phyloP scores from a whole-genome alignment of 1,140 invertebrate species.

The Thaumetopoea pityocampa region DNA sequence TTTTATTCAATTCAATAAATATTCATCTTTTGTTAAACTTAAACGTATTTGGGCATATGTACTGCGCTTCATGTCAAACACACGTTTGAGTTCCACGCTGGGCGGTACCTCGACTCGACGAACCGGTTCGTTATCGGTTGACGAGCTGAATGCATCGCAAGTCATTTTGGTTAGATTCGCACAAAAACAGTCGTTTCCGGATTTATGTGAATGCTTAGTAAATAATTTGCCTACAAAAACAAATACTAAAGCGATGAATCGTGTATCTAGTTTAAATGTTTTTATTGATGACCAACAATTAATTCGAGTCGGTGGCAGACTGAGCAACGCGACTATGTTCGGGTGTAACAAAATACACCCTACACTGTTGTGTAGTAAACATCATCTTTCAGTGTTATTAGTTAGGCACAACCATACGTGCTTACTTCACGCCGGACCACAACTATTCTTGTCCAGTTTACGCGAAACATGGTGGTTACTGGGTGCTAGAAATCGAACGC shows the following conservation, averaged over 20 bases:
- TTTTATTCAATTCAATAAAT: constrained; percentile 18
- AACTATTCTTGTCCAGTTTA: constrained; percentile 9
- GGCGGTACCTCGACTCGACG: constrained; percentile 1
- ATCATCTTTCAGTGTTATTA: constrained; percentile 17
- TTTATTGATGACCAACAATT: constrained; percentile 34
- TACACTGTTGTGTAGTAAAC: constrained; percentile 20
- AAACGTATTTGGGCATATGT: constrained; percentile 13
- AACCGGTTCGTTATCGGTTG: constrained; percentile 9
- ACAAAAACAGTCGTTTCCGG: constrained; percentile 13
- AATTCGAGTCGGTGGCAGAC: constrained; percentile 41
- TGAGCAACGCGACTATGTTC: constrained; percentile 24
- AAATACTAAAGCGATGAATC: neutral
- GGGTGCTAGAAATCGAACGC: constrained; percentile 19
- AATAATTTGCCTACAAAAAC: constrained; percentile 1
- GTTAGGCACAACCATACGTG: constrained; percentile 12
- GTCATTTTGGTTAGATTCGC: constrained; percentile 9
- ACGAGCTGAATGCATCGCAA: constrained; percentile 11
- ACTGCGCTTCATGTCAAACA: constrained; percentile 20
- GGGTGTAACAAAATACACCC: constrained; percentile 25
- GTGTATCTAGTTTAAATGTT: constrained; percentile 21
- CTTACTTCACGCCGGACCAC: constrained; percentile 20
- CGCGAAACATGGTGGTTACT: constrained; percentile 21
- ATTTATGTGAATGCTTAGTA: too few relatives aligned
- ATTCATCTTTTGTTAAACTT: constrained; percentile 19
- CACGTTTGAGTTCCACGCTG: too few relatives aligned